A percentile compares a stretch with the other conserved stretches of the same genome.
Evolutionary conservation across 2,113 vertebrate species (phyloP).

Genomic region (Phaethon lepturus): DNA sequence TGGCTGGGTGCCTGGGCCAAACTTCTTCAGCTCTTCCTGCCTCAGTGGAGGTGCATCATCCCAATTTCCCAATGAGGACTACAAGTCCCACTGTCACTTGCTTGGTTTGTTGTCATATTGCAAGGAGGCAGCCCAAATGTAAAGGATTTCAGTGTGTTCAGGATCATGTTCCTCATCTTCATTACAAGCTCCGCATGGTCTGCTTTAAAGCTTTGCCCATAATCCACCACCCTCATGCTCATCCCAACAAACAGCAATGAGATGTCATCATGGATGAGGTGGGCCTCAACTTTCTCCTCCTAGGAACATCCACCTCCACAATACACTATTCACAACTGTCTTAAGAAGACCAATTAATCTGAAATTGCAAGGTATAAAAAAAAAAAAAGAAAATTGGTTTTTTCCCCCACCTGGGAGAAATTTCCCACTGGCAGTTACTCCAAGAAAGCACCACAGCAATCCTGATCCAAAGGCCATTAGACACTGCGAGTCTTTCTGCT

Average conservation of each 20-base stretch:
- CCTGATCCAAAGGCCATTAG: neutral
- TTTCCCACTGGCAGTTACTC: neutral
- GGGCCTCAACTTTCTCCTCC: neutral
- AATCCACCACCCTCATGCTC: rapidly evolving
- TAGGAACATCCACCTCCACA: neutral
- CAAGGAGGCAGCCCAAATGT: neutral
- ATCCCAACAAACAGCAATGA: neutral
- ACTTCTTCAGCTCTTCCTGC: neutral
- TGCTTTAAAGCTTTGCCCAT: neutral
- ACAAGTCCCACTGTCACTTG: neutral
- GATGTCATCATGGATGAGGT: rapidly evolving
- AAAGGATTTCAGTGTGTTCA: neutral
- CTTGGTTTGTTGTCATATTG: neutral
- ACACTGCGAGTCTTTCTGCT: rapidly evolving
- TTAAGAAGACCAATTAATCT: neutral
- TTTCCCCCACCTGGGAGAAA: neutral
- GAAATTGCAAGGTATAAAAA: neutral
- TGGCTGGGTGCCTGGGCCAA: neutral
- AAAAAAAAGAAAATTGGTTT: neutral
- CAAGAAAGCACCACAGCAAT: neutral
- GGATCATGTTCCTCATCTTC: neutral
- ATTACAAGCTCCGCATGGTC: rapidly evolving
- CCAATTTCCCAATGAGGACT: neutral
- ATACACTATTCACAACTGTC: neutral
- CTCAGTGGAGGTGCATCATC: neutral